Conservation (phyloP, 2,113 vertebrate genomes). For the Antigone vipio region DNA sequence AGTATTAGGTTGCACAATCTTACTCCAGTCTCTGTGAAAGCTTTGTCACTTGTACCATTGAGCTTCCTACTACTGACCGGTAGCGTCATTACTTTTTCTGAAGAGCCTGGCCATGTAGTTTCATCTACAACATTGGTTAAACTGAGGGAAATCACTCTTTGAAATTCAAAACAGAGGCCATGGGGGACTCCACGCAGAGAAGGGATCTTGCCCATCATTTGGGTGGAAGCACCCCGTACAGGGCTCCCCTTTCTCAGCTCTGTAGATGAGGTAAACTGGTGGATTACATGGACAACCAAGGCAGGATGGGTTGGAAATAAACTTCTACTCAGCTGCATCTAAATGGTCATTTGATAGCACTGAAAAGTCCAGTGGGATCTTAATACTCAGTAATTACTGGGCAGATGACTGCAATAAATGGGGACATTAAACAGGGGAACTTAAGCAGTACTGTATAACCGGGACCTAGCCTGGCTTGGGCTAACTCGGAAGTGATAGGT, state of each 20-base stretch:
- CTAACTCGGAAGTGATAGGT: not conserved
- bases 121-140: not conserved
- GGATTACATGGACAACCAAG: not conserved
- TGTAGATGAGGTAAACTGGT: not conserved
- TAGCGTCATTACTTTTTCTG: not conserved
- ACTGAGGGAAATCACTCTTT: not conserved
- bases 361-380: not conserved
- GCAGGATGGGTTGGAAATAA: not conserved
- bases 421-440: not conserved
- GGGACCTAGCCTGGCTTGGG: not conserved
- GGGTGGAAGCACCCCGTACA: not conserved
- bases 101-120: not conserved
- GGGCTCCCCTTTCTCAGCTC: not conserved
- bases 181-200: fast-evolving
- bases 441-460: not conserved
- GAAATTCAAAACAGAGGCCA: not conserved
- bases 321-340: not conserved
- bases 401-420: not conserved
- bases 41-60: not conserved
- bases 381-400: not conserved
- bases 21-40: not conserved
- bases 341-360: not conserved
- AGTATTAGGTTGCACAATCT: not conserved
- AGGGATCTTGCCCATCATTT: not conserved
- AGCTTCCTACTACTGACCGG: not conserved